A percentile compares a stretch with the other conserved stretches of the same genome.
phyloP scores from a whole-genome alignment of 1,140 invertebrate species.

The Bombus cullumanus region DNA sequence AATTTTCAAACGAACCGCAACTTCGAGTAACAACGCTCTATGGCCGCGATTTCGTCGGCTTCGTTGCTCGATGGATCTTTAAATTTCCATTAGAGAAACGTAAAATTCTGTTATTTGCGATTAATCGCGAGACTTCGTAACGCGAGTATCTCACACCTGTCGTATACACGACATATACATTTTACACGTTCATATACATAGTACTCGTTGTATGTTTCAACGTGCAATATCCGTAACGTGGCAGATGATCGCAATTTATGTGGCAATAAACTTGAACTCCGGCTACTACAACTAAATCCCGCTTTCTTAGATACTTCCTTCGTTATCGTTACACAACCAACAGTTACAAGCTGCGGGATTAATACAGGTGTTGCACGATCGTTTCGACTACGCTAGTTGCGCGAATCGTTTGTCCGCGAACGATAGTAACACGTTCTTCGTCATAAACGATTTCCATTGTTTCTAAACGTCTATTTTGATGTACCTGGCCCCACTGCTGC shows the following conservation, averaged over 20 bases:
- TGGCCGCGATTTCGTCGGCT: background rate
- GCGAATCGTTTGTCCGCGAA: too few species aligned
- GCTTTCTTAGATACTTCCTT: background rate
- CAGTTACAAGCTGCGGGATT: too few species aligned
- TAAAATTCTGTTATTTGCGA: background rate
- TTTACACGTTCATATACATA: too few species aligned
- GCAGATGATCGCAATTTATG: background rate
- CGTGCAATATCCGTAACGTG: background rate
- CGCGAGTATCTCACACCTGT: too few species aligned
- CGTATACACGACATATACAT: too few species aligned
- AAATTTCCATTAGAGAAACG: background rate
- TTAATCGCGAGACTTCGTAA: background rate
- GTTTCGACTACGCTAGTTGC: too few species aligned
- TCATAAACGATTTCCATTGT: background rate
- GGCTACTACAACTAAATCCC: background rate
- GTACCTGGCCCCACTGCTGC: accelerated
- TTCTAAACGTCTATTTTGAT: background rate
- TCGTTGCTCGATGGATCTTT: background rate
- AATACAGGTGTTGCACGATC: too few species aligned
- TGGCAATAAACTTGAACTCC: background rate
- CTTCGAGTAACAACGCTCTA: too few species aligned
- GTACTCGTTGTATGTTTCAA: background rate
- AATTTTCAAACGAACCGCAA: background rate
- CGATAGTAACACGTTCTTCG: too few species aligned
- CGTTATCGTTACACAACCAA: too few species aligned